Conservation (phyloP, 1,140 invertebrate genomes). For the Gryllus bimaculatus region DNA sequence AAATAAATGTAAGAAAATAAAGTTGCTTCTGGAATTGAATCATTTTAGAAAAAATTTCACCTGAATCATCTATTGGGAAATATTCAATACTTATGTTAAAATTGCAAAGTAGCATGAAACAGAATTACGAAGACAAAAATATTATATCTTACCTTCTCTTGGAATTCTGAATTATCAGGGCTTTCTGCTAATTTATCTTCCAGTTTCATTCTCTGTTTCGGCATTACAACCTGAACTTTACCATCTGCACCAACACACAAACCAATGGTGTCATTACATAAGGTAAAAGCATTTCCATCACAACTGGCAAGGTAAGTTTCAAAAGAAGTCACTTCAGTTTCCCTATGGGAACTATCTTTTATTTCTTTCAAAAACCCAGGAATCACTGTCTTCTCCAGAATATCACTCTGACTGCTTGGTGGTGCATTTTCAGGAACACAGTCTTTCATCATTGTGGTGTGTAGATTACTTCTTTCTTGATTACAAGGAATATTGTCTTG, state of each 20-base stretch:
- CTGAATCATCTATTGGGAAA: too few species aligned
- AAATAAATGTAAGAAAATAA: too few species aligned
- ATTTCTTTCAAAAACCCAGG: background rate
- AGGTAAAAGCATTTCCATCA: background rate
- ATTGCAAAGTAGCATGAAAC: background rate
- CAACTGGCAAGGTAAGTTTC: background rate
- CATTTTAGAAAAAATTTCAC: too few species aligned
- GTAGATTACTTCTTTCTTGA: too few species aligned
- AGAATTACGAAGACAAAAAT: background rate
- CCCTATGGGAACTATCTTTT: background rate
- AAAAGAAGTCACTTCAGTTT: background rate
- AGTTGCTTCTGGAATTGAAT: too few species aligned
- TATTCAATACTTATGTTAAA: too few species aligned
- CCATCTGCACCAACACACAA: background rate
- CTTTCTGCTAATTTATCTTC: background rate
- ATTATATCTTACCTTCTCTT: background rate
- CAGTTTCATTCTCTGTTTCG: background rate
- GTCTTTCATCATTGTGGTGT: too few species aligned
- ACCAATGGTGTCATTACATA: background rate
- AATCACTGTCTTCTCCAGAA: background rate
- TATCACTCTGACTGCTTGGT: too few species aligned
- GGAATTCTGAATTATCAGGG: background rate
- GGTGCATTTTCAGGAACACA: background rate
- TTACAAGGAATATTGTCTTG: too few species aligned
- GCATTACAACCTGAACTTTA: background rate